Evolutionary conservation across 2,113 vertebrate genomes (phyloP).

Genomic region (Pseudonaja textilis): DNA sequence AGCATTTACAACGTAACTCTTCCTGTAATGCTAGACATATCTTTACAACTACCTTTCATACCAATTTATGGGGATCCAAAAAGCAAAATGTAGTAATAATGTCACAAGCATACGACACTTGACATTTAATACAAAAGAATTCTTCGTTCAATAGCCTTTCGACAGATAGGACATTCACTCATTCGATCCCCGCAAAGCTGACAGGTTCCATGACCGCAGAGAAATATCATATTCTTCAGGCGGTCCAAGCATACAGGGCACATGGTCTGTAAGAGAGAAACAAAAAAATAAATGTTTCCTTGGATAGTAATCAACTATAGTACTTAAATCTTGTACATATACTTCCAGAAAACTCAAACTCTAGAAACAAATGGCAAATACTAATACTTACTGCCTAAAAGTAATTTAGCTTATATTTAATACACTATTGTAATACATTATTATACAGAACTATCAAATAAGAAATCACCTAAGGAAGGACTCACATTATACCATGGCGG

Average conservation of each 20-base stretch:
- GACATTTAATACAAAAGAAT: slow-evolving; percentile 88
- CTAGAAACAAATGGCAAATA: not conserved
- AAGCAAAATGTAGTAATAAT: slow-evolving; percentile 34
- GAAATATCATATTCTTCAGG: slow-evolving; percentile 99
- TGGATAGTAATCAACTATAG: not conserved
- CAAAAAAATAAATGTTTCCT: slow-evolving; percentile 16
- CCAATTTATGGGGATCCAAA: slow-evolving; percentile 27
- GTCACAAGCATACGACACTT: slow-evolving; percentile 29
- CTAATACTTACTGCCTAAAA: not conserved
- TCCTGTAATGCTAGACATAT: slow-evolving; percentile 60
- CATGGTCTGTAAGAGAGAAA: slow-evolving; percentile 86
- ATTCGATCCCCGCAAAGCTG: slow-evolving; percentile 97
- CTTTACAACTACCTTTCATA: slow-evolving; percentile 48
- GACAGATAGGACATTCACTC: slow-evolving; percentile 99
- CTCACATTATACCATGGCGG: not conserved
- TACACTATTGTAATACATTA: not conserved
- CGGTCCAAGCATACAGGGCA: slow-evolving; percentile 97
- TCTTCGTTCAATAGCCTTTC: slow-evolving; percentile 96
- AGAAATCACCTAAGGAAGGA: not conserved
- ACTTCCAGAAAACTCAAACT: not conserved
- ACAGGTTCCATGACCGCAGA: slow-evolving; percentile 96
- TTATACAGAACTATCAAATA: not conserved
- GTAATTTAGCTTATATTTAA: not conserved
- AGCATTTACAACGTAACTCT: slow-evolving; percentile 56
- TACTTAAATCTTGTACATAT: not conserved